Conservation (phyloP, 2,888 invertebrate species). For the Phania funesta region DNA sequence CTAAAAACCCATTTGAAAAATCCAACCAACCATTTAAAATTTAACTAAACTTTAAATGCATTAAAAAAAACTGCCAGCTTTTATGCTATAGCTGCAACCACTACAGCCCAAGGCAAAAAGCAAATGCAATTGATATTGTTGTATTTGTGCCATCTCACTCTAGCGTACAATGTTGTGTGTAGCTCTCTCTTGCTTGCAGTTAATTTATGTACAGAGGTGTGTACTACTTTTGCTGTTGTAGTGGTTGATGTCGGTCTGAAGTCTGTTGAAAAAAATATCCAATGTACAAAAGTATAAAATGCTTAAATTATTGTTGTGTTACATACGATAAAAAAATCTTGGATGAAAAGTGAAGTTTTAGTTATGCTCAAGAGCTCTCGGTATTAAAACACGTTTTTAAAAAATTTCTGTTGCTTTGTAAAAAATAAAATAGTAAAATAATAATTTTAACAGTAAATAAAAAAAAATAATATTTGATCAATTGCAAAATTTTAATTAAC, state of each 20-base stretch:
- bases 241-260: not conserved
- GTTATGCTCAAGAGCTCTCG: slow-evolving; percentile 76
- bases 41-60: not conserved
- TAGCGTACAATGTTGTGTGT: slow-evolving; percentile 23
- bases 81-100: not conserved
- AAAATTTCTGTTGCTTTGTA: slow-evolving; percentile 66
- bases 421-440: slow-evolving; percentile 35
- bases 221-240: not conserved
- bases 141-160: slow-evolving; percentile 40
- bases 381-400: slow-evolving; percentile 76
- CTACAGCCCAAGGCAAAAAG: not conserved
- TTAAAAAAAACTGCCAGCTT: not conserved
- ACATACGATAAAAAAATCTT: slow-evolving; percentile 39
- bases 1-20: not conserved
- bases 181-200: slow-evolving; percentile 32
- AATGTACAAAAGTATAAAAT: not conserved
- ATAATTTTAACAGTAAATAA: not conserved
- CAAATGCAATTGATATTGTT: not conserved
- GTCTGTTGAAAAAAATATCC: slow-evolving; percentile 4
- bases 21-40: slow-evolving; percentile 11
- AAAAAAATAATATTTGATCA: not conserved
- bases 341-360: slow-evolving; percentile 44
- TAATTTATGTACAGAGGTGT: slow-evolving; percentile 1
- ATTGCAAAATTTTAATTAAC: not conserved
- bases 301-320: not conserved